Conservation (phyloP, 2,113 vertebrate species). For the Callipepla squamata region DNA sequence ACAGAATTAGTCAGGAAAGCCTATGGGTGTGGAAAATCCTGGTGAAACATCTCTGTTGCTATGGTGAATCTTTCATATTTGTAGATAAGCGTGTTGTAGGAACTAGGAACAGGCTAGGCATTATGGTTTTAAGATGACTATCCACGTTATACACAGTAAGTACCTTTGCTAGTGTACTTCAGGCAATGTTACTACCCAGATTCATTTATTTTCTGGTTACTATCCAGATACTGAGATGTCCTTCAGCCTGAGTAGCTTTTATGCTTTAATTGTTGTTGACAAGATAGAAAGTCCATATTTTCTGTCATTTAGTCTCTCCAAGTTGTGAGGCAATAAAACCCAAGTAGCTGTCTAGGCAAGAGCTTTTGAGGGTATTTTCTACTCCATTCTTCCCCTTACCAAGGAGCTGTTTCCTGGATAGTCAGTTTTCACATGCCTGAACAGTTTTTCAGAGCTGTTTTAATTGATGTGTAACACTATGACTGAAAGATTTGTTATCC, state of each 20-base stretch:
- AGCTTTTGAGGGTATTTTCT: background rate
- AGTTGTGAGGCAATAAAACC: background rate
- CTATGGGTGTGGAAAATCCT: background rate
- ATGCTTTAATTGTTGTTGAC: background rate
- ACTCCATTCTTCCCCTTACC: background rate
- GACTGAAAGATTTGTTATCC: background rate
- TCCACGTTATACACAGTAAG: background rate
- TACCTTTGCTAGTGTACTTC: rapidly evolving
- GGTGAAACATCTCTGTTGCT: background rate
- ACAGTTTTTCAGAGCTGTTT: rapidly evolving
- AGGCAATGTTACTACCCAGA: background rate
- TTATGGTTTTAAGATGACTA: background rate
- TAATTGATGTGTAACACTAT: background rate
- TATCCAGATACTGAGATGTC: background rate
- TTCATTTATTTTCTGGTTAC: background rate
- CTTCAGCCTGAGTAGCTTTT: background rate
- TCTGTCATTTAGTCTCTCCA: background rate
- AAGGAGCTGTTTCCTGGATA: background rate
- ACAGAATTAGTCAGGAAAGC: background rate
- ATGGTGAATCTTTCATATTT: background rate
- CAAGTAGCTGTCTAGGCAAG: background rate
- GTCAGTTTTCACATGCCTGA: background rate
- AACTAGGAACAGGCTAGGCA: background rate
- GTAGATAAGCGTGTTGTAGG: background rate
- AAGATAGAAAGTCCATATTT: background rate